Percentiles rank a stretch among this genome's conserved stretches.
phyloP scores from a whole-genome alignment of 2,113 vertebrate species.

The Cricetomys ansorgei region DNA sequence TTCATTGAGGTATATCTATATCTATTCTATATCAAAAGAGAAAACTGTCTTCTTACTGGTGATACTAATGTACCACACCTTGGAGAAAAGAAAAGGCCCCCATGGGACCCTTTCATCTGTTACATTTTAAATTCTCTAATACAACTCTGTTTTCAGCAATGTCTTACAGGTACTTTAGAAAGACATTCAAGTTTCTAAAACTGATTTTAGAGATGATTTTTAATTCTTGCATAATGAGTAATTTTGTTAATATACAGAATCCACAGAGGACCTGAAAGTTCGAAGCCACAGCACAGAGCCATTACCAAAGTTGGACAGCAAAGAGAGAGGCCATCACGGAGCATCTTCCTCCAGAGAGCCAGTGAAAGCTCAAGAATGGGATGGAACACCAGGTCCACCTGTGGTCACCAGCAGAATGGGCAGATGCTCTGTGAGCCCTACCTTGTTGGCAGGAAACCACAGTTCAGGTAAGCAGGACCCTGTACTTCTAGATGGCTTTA shows the following conservation, averaged over 20 bases:
- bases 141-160: background rate
- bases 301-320: conserved; percentile 92
- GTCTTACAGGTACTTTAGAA: background rate
- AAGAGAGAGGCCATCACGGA: conserved; percentile 89
- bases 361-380: conserved; percentile 96
- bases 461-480: conserved; percentile 89
- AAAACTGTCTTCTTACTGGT: background rate
- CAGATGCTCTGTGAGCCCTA: conserved; percentile 95
- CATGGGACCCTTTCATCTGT: rapidly evolving
- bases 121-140: background rate
- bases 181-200: background rate
- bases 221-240: conserved; percentile 44
- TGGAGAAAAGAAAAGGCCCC: background rate
- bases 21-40: background rate
- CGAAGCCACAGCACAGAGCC: conserved; percentile 93
- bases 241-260: conserved; percentile 82
- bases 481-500: background rate
- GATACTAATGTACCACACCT: background rate
- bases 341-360: conserved; percentile 89
- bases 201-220: background rate
- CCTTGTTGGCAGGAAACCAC: conserved; percentile 91
- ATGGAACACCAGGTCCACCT: conserved; percentile 90
- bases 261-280: conserved; percentile 91
- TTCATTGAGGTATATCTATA: background rate
- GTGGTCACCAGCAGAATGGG: conserved; percentile 92